Conservation (phyloP, 2,797 vertebrate species). For the Halcyon badia region DNA sequence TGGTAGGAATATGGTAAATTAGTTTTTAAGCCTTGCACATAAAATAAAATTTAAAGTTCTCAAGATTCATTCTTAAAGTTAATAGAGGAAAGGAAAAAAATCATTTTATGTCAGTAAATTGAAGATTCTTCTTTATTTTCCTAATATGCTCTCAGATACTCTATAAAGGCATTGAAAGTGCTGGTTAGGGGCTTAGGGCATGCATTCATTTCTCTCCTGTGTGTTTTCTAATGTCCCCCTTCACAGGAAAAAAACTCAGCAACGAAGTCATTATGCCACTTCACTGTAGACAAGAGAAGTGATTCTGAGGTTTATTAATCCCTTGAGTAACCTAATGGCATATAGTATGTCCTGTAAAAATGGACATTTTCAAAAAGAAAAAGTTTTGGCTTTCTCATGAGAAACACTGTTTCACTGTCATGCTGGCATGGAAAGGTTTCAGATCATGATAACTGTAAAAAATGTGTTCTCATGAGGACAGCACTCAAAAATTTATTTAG, state of each 20-base stretch:
- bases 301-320: conserved; percentile 58
- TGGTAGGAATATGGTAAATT: conserved; percentile 35
- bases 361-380: not conserved
- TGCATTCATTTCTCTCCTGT: conserved; percentile 33
- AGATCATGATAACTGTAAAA: not conserved
- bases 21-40: conserved; percentile 15
- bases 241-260: not conserved
- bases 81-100: not conserved
- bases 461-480: not conserved
- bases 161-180: not conserved
- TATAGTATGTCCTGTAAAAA: not conserved
- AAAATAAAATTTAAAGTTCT: conserved; percentile 35
- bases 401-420: not conserved
- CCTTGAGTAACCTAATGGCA: conserved; percentile 2
- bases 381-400: not conserved
- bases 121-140: conserved; percentile 57
- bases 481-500: not conserved
- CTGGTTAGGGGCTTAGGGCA: conserved; percentile 1
- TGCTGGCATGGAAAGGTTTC: not conserved
- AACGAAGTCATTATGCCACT: conserved; percentile 21
- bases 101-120: conserved; percentile 6
- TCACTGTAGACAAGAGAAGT: conserved; percentile 18
- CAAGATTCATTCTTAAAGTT: conserved; percentile 14
- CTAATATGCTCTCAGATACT: conserved; percentile 18
- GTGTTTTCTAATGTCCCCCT: conserved; percentile 40